A percentile compares a stretch with the other conserved stretches of the same genome.
phyloP scores from a whole-genome alignment of 2,888 invertebrate genomes.

The Drosophila koepferae region DNA sequence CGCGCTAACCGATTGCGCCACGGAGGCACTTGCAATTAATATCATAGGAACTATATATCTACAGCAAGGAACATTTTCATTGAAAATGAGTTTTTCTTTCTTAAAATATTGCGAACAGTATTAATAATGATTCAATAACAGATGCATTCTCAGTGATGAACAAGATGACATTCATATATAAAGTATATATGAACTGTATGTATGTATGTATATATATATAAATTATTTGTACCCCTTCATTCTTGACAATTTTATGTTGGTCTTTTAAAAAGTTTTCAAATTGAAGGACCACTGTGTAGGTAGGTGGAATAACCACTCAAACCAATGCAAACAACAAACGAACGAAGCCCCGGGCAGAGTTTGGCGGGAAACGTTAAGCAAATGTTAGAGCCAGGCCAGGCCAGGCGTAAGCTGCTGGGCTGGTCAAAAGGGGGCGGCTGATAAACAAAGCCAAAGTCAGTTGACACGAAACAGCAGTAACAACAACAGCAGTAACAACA shows the following conservation, averaged over 20 bases:
- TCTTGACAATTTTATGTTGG: too few species aligned
- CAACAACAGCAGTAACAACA: conserved; percentile 44
- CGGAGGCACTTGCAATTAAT: conserved; percentile 85
- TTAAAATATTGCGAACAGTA: neutral
- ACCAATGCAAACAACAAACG: conserved; percentile 10
- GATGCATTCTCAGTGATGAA: too few species aligned
- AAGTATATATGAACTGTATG: too few species aligned
- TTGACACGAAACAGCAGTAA: conserved; percentile 70
- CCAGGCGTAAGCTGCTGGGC: conserved; percentile 18
- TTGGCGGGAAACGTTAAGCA: conserved; percentile 76
- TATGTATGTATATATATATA: too few species aligned
- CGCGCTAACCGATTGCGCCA: conserved; percentile 99
- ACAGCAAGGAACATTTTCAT: too few species aligned
- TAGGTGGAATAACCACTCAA: conserved; percentile 50
- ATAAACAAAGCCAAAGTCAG: conserved; percentile 65
- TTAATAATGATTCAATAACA: neutral
- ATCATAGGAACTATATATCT: neutral
- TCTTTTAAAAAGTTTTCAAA: neutral
- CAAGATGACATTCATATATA: too few species aligned
- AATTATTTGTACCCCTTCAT: too few species aligned
- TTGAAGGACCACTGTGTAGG: conserved; percentile 43
- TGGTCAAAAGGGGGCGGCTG: conserved; percentile 70
- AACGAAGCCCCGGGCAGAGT: conserved; percentile 43
- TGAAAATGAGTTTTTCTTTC: neutral
- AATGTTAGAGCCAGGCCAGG: conserved; percentile 69